phyloP scores from a whole-genome alignment of 1,140 invertebrate genomes.

The Bathynomus jamesi region DNA sequence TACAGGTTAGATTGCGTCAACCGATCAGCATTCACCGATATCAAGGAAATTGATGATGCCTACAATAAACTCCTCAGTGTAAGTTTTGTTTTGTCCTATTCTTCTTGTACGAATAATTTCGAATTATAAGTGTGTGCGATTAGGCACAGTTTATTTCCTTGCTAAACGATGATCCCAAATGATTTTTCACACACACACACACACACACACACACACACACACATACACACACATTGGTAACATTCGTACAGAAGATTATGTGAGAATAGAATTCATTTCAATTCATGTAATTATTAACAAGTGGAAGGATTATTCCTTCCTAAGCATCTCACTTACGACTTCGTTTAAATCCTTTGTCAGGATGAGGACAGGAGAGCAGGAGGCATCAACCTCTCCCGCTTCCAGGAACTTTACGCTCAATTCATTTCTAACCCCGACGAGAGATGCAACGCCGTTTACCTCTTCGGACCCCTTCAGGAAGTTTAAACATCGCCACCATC shows the following conservation, averaged over 20 bases:
- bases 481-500: conserved; percentile 17
- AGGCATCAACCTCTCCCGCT: conserved; percentile 62
- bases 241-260: no score
- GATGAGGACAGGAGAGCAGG: conserved; percentile 69
- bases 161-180: background rate
- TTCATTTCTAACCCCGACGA: conserved; percentile 69
- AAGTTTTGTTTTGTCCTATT: conserved; percentile 46
- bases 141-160: background rate
- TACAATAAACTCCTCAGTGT: conserved; percentile 67
- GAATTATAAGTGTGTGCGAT: no score
- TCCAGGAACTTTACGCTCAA: conserved; percentile 71
- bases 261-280: no score
- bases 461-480: conserved; percentile 61
- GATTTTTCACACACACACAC: no score
- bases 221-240: background rate
- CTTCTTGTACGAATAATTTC: no score
- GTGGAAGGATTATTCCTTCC: no score
- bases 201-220: no score
- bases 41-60: conserved; percentile 64
- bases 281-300: no score
- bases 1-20: conserved; percentile 71
- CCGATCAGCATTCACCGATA: conserved; percentile 64
- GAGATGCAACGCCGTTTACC: conserved; percentile 59
- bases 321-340: no score
- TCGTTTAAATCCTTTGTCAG: conserved; percentile 46